Evolutionary conservation across 2,888 invertebrate genomes (phyloP).

Genomic region (Sussaba pulchella): DNA sequence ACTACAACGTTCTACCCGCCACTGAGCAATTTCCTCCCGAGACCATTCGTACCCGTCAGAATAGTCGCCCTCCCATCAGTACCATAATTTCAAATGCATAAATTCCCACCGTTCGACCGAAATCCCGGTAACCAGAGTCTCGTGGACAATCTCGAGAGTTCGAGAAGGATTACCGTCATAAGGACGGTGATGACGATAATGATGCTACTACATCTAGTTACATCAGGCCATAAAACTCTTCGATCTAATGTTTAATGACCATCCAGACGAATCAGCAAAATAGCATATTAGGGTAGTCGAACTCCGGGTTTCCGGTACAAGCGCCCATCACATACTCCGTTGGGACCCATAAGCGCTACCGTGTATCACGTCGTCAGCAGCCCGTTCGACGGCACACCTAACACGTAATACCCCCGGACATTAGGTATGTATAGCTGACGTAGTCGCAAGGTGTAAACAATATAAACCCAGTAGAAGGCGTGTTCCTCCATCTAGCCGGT

Average conservation of each 20-base stretch:
- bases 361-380: slow-evolving; percentile 41
- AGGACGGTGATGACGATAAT: slow-evolving; percentile 23
- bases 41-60: neutral
- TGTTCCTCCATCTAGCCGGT: slow-evolving; percentile 51
- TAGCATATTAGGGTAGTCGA: slow-evolving; percentile 20
- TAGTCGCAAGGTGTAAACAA: slow-evolving; percentile 64
- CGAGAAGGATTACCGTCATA: neutral
- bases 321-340: slow-evolving; percentile 39
- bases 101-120: slow-evolving; percentile 31
- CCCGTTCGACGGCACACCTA: slow-evolving; percentile 41
- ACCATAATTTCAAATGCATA: slow-evolving; percentile 55
- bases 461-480: slow-evolving; percentile 60
- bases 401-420: slow-evolving; percentile 41
- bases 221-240: neutral
- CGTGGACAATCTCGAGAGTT: slow-evolving; percentile 20
- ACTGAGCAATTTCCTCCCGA: neutral
- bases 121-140: slow-evolving; percentile 19
- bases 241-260: slow-evolving; percentile 34
- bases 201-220: slow-evolving; percentile 18
- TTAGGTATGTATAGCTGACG: slow-evolving; percentile 10
- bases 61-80: slow-evolving; percentile 5
- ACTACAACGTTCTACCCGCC: neutral
- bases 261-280: slow-evolving; percentile 28
- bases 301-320: slow-evolving; percentile 17
- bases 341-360: slow-evolving; percentile 26